phyloP scores from a whole-genome alignment of 2,797 vertebrate genomes.

The Sebastolobus alascanus region DNA sequence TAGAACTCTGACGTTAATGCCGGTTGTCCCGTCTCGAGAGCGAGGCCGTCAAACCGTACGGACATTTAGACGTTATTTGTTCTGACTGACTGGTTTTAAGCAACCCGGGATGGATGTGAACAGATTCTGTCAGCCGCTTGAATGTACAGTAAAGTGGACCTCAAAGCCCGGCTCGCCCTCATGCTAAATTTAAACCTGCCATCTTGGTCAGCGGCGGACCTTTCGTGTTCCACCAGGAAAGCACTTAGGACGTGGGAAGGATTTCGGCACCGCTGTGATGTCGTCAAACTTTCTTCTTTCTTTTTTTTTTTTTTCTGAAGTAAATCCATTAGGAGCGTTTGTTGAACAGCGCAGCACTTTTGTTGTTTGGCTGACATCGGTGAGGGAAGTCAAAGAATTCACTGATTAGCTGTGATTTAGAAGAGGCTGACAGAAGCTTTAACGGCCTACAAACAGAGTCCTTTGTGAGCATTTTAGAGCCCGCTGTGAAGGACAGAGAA shows the following conservation, averaged over 20 bases:
- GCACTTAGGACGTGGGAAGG: constrained; percentile 75
- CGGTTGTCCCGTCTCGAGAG: constrained; percentile 42
- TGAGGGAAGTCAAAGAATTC: constrained; percentile 59
- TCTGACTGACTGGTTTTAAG: constrained; percentile 74
- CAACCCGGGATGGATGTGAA: constrained; percentile 46
- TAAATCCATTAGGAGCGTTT: constrained; percentile 76
- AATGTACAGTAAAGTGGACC: constrained; percentile 75
- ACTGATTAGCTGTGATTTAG: constrained; percentile 64
- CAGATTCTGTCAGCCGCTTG: constrained; percentile 60
- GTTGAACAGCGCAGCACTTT: constrained; percentile 76
- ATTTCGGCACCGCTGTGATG: constrained; percentile 54
- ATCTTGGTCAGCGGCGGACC: constrained; percentile 59
- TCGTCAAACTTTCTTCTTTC: constrained; percentile 38
- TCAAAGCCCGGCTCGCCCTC: constrained; percentile 46
- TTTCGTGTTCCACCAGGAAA: constrained; percentile 67
- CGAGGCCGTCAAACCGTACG: constrained; percentile 46
- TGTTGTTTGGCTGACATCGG: constrained; percentile 68
- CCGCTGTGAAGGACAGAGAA: constrained; percentile 9
- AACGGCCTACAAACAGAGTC: constrained; percentile 17
- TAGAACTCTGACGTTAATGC: constrained; percentile 45
- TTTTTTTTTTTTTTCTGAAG: constrained; percentile 48
- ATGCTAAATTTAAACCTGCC: constrained; percentile 80
- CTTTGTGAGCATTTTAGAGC: constrained; percentile 35
- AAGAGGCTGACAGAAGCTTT: constrained; percentile 58
- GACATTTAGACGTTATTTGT: constrained; percentile 73